Conservation (phyloP, 2,797 vertebrate species). For the Synaphobranchus kaupii region DNA sequence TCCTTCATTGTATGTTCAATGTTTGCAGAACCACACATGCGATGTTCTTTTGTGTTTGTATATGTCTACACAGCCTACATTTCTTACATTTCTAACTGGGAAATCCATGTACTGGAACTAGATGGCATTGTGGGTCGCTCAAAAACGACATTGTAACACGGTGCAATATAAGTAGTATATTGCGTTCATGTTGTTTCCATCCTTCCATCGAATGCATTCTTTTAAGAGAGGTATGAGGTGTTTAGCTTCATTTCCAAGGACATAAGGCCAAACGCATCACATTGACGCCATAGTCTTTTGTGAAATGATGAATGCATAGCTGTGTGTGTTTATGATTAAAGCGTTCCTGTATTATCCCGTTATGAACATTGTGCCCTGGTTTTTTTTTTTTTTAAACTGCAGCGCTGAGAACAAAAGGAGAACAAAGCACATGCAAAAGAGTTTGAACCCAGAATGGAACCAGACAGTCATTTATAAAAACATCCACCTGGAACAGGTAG, state of each 20-base stretch:
- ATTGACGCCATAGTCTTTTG: background rate
- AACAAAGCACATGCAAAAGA: slow-evolving; percentile 92
- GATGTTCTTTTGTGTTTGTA: background rate
- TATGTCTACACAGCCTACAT: background rate
- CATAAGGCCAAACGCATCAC: background rate
- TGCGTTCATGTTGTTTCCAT: background rate
- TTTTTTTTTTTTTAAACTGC: slow-evolving; percentile 51
- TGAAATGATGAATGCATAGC: background rate
- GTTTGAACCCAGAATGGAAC: slow-evolving; percentile 97
- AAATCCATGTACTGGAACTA: background rate
- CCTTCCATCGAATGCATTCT: background rate
- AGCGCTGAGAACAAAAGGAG: slow-evolving; percentile 96
- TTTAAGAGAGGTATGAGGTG: background rate
- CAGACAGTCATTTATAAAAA: slow-evolving; percentile 99
- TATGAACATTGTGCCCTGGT: background rate
- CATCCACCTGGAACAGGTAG: slow-evolving; percentile 93
- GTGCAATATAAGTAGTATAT: background rate
- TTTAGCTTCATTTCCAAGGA: background rate
- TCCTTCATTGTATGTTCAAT: background rate
- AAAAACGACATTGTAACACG: background rate
- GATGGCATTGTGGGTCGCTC: background rate
- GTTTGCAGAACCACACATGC: background rate
- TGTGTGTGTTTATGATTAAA: background rate
- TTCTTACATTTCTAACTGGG: background rate
- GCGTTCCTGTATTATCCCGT: background rate